These are phyloP conservation scores for Drosophila miranda DNA, from an alignment of 1,140 invertebrate species.

Conservation along the genomic window DNA sequence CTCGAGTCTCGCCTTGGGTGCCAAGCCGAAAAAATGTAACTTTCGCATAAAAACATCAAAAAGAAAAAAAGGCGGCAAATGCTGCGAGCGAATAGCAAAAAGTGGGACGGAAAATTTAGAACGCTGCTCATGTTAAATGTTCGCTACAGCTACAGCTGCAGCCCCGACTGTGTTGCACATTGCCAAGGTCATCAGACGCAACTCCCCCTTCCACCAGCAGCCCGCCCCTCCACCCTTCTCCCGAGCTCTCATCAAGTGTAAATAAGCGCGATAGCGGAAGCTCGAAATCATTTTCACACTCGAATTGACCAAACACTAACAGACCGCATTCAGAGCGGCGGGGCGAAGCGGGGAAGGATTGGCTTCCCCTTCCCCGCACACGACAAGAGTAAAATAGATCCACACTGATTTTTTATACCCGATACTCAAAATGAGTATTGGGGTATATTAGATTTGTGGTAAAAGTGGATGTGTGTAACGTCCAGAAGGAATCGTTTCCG, in stretches of 20 bases:
- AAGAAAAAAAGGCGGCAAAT: conserved; percentile 46
- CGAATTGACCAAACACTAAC: conserved; percentile 76
- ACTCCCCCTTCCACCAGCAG: background rate
- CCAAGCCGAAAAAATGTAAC: conserved; percentile 37
- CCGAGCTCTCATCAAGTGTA: conserved; percentile 30
- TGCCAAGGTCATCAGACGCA: conserved; percentile 46
- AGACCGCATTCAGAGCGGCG: conserved; percentile 7
- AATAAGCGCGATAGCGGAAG: conserved; percentile 45
- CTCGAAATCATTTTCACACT: conserved; percentile 75
- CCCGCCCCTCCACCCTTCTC: background rate
- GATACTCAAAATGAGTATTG: too few species aligned
- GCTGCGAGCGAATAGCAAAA: conserved; percentile 36
- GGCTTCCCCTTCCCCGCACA: too few species aligned
- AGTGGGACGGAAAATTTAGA: too few species aligned
- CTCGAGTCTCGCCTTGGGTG: conserved; percentile 48
- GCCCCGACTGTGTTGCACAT: conserved; percentile 25
- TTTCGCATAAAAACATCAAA: conserved; percentile 51
- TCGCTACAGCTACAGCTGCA: background rate
- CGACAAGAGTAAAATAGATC: too few species aligned
- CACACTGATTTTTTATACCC: too few species aligned
- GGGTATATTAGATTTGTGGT: too few species aligned
- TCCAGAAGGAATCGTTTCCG: too few species aligned
- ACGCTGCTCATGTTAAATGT: conserved; percentile 14
- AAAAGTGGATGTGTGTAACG: too few species aligned
- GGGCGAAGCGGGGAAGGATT: background rate